These are phyloP conservation scores for Callospermophilus lateralis DNA, from an alignment of 2,113 vertebrate species.

Conservation along the genomic window DNA sequence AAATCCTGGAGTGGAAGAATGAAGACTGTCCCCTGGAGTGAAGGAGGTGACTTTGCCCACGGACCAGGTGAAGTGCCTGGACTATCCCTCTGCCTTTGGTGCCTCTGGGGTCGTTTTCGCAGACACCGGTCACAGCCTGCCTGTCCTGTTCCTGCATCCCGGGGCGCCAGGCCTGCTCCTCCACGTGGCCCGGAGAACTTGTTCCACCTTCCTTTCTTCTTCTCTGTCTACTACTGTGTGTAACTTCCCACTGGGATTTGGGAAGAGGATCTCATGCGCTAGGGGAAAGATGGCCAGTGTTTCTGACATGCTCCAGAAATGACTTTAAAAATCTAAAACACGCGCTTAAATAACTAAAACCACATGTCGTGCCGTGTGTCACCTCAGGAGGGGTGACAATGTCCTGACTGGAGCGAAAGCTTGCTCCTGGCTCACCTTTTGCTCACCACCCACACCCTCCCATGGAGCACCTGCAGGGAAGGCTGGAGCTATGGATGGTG, in stretches of 20 bases:
- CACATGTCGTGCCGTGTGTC: fast-evolving
- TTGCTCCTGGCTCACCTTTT: neutral
- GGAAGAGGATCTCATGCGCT: neutral
- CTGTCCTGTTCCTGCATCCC: neutral
- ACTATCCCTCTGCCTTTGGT: neutral
- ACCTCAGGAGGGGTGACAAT: neutral
- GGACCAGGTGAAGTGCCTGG: neutral
- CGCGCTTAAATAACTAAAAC: neutral
- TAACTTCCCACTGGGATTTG: neutral
- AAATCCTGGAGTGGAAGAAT: neutral
- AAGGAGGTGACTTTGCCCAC: neutral
- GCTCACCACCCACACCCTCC: neutral
- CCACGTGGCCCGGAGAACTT: neutral
- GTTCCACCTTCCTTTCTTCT: neutral
- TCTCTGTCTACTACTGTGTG: neutral
- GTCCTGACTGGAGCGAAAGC: neutral
- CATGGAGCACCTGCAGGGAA: neutral
- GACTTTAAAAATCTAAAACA: neutral
- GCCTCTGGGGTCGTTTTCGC: neutral
- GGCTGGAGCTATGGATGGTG: neutral
- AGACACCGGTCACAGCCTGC: neutral
- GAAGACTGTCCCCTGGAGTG: neutral
- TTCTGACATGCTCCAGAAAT: neutral
- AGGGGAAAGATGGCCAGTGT: neutral
- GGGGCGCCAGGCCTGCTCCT: neutral